Conservation (phyloP, 1,140 invertebrate genomes). For the Scaptodrosophila lebanonensis region DNA sequence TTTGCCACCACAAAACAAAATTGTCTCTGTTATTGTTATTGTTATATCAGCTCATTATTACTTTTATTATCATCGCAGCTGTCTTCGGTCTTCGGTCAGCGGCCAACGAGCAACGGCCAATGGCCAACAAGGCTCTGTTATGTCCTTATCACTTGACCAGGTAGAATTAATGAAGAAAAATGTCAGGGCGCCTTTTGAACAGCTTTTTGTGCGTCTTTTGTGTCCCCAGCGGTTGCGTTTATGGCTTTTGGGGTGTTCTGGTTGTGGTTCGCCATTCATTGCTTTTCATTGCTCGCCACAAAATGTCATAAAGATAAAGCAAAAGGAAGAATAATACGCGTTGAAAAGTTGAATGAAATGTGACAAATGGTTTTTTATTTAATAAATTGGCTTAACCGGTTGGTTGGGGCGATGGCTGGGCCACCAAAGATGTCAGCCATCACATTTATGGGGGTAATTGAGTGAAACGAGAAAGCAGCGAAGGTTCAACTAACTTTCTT, state of each 20-base stretch:
- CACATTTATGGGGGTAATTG: constrained; percentile 57
- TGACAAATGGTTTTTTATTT: constrained; percentile 72
- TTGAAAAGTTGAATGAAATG: constrained; percentile 66
- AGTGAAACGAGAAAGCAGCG: constrained; percentile 53
- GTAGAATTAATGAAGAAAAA: constrained; percentile 70
- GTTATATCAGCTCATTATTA: constrained; percentile 49
- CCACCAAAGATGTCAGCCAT: constrained; percentile 8
- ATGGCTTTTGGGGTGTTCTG: constrained; percentile 42
- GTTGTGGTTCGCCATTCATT: constrained; percentile 29
- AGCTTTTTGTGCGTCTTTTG: constrained; percentile 23
- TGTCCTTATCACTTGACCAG: constrained; percentile 51
- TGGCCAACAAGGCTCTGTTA: too few relatives aligned
- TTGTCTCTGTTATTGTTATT: constrained; percentile 39
- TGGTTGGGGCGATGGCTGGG: constrained; percentile 28
- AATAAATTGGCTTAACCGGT: constrained; percentile 70
- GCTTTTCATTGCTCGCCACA: constrained; percentile 31
- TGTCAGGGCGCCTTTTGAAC: constrained; percentile 44
- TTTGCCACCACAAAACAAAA: not conserved
- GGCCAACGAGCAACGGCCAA: too few relatives aligned
- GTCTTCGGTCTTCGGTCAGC: constrained; percentile 14
- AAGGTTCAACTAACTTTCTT: too few relatives aligned
- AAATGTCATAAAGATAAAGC: constrained; percentile 61
- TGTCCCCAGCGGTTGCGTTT: constrained; percentile 20
- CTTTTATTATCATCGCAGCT: constrained; percentile 38
- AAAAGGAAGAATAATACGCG: constrained; percentile 6